Evolutionary conservation across 2,888 invertebrate species (phyloP), one percentile per base, ranked within the genome.

Genomic region (Drosophila mayaguana): DNA sequence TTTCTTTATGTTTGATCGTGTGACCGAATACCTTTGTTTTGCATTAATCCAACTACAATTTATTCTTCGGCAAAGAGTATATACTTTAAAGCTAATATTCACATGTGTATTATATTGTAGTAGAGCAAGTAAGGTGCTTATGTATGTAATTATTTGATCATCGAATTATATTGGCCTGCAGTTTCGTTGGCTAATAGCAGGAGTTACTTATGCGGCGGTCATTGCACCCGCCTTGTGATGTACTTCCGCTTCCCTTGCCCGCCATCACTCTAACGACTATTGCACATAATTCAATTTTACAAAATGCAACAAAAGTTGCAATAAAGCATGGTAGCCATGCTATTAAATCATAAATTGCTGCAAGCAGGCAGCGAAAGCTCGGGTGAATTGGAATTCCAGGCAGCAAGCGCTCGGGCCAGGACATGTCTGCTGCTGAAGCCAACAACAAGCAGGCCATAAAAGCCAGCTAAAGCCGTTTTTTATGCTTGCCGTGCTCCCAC

Each of bases 261-360:
- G 1, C 43, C 18, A 42, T 5, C n/a, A n/a, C 22, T 9, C 36
- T 12, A 36, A 12, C 12, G 28, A 42, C 34, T 46, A 45, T 55
- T 55, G 77, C 65, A 67, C 75, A 74, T 83, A 78, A 81, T 87
- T 87, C 77, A 89, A 89, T 86, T 86, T 82, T 74, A 75, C 53
- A 78, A 76, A 77, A 83, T 83, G 83, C 88, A 88, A 74, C 81
- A 84, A 87, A 83, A 76, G 69, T 78, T 78, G 83, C 79, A 83
- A 81, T 85, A 84, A 71, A 88, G 62, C 62, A 75, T 73, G 69
- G 80, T 77, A 72, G 74, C 71, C 65, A 59, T 63, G 71, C 76
- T 75, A 84, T 89, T 82, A 84, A 80, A 87, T 73, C 67, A 76
- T 87, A 82, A 84, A 84, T 86, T 89, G 73, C 73, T 77, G 50